Conservation (phyloP, 2,113 vertebrate species). For the Pyrgilauda ruficollis region DNA sequence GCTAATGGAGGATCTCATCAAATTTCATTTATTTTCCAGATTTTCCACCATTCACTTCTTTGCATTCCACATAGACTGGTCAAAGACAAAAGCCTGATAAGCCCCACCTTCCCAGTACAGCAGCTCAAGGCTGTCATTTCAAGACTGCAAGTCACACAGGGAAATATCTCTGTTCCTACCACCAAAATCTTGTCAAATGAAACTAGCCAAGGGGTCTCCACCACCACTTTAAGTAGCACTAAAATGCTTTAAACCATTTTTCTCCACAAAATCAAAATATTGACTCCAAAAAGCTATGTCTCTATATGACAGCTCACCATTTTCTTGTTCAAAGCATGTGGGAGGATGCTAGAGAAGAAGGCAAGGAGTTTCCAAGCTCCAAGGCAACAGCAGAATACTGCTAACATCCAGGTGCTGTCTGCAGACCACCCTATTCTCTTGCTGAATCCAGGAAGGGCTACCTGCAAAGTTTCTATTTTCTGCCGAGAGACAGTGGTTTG, state of each 20-base stretch:
- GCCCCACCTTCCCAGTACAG: neutral
- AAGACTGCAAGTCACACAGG: neutral
- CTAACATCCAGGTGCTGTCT: neutral
- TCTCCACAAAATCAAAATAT: neutral
- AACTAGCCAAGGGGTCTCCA: neutral
- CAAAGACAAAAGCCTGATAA: neutral
- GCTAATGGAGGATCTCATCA: neutral
- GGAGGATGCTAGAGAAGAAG: neutral
- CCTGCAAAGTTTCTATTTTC: neutral
- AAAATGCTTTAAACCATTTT: neutral
- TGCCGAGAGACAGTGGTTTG: neutral
- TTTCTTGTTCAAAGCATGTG: neutral
- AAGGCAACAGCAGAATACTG: neutral
- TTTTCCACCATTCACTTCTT: neutral
- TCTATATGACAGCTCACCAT: neutral
- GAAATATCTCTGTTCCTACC: neutral
- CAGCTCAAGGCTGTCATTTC: neutral
- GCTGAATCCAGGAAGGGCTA: neutral
- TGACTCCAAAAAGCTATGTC: neutral
- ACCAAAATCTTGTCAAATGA: neutral
- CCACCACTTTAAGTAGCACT: neutral
- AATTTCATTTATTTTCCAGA: neutral
- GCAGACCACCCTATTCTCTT: neutral
- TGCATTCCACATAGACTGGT: neutral
- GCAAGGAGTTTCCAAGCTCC: neutral